Evolutionary conservation across 2,888 invertebrate species (phyloP), one percentile per base, ranked within the genome.

Genomic region (Phortica okadai): DNA sequence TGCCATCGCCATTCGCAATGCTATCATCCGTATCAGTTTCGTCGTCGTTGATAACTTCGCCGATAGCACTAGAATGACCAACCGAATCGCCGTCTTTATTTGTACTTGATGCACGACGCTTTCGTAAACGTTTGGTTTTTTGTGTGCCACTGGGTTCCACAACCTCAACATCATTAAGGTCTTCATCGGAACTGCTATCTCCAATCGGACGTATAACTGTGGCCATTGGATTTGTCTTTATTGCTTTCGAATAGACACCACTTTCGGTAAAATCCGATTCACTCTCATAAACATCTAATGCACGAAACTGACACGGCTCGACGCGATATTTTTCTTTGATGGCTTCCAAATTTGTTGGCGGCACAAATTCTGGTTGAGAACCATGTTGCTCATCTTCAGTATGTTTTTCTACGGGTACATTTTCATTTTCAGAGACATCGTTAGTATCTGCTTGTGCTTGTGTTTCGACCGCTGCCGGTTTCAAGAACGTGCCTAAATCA

Each of bases 231-330:
- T 21, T 21, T 6, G 1, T 21, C 11, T 45, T 58, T 1, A 78
- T 81, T 21, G 82, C 88, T 62, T 90, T 91, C 2, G 87, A 87
- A 73, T 91, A 91, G 2, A 92, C 83, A 74, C 90, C 86, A 74
- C 90, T 90, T 64, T 92, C 92, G 2, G 89, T 89, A 74, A 91
- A 89, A 82, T 92, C 92, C 2, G 92, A 92, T 83, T 94, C 94
- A 82, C 94, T 94, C 64, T 93, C 94, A 84, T 93, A 94, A 6
- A 94, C 92, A 90, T 94, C 94, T 6, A 92, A 86, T 44, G 91
- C 90, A 50, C 93, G 90, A 88, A 93, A 84, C 86, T 92, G 81
- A 87, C 89, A 77, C 88, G 92, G 84, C 82, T 89, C 88, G 83
- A 93, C 86, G 82, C 92, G 87, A 81, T 90, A 91, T 66, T 87